Percentiles rank a stretch among this genome's conserved stretches.
phyloP scores from a whole-genome alignment of 2,888 invertebrate species.

The Drosophila colorata region DNA sequence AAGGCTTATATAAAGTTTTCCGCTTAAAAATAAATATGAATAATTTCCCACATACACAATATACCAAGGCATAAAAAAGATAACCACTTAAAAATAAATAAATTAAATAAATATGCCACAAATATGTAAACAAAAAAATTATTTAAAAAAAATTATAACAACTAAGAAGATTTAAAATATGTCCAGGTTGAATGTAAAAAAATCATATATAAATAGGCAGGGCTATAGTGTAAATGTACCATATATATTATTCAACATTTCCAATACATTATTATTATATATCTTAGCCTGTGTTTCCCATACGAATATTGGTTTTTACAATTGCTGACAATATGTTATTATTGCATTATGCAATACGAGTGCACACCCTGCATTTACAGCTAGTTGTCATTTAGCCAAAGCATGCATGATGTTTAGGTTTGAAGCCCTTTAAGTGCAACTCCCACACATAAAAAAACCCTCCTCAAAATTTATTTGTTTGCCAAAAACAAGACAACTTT shows the following conservation, averaged over 20 bases:
- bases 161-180: too few species aligned
- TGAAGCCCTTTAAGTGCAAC: conserved; percentile 37
- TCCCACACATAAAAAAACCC: conserved; percentile 54
- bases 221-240: background rate
- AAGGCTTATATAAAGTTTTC: too few species aligned
- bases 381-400: conserved; percentile 19
- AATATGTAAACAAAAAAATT: too few species aligned
- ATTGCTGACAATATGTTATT: background rate
- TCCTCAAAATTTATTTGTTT: conserved; percentile 44
- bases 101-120: background rate
- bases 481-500: conserved; percentile 34
- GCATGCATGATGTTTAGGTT: conserved; percentile 15
- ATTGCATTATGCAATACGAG: background rate
- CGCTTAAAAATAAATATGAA: too few species aligned
- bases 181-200: too few species aligned
- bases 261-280: background rate
- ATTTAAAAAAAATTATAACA: too few species aligned
- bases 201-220: too few species aligned
- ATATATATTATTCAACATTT: background rate
- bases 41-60: too few species aligned
- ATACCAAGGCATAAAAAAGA: too few species aligned
- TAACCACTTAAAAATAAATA: too few species aligned
- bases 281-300: background rate
- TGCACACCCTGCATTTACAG: background rate
- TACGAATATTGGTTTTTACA: background rate